Conservation (phyloP, 2,113 vertebrate genomes). For the Astur gentilis region DNA sequence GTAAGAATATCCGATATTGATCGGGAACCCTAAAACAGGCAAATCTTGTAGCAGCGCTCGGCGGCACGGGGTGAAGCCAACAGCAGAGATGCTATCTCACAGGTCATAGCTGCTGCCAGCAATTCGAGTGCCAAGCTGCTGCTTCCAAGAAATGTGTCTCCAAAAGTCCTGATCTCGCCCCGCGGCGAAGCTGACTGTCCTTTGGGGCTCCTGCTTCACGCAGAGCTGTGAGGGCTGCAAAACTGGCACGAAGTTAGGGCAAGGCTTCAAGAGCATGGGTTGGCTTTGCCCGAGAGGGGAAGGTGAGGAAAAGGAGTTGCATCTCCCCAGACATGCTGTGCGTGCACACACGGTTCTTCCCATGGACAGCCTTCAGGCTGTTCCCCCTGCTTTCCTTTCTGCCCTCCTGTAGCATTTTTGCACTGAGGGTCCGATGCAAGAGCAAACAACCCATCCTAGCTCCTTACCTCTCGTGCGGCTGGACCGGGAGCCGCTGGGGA, state of each 20-base stretch:
- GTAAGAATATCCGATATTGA: conserved; percentile 19
- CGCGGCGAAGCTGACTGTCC: background rate
- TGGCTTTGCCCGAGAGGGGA: background rate
- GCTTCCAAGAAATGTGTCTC: conserved; percentile 53
- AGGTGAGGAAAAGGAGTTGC: background rate
- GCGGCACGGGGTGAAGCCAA: conserved; percentile 40
- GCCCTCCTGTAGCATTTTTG: background rate
- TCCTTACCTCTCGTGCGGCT: background rate
- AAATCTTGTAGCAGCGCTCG: background rate
- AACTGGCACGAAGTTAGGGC: background rate
- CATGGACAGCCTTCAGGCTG: background rate
- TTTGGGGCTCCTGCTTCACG: background rate
- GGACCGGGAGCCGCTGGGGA: background rate
- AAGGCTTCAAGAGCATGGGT: background rate
- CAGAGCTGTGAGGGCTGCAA: background rate
- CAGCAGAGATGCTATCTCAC: conserved; percentile 54
- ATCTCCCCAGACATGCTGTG: background rate
- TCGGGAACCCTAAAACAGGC: conserved; percentile 20
- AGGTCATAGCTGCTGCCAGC: conserved; percentile 66
- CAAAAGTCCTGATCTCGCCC: conserved; percentile 40
- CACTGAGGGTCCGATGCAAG: background rate
- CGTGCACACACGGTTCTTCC: background rate
- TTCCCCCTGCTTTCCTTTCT: background rate
- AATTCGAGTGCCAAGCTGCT: conserved; percentile 39
- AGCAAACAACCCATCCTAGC: background rate